Evolutionary conservation across 2,888 invertebrate species (phyloP).

Genomic region (Falcaria lacertinaria): DNA sequence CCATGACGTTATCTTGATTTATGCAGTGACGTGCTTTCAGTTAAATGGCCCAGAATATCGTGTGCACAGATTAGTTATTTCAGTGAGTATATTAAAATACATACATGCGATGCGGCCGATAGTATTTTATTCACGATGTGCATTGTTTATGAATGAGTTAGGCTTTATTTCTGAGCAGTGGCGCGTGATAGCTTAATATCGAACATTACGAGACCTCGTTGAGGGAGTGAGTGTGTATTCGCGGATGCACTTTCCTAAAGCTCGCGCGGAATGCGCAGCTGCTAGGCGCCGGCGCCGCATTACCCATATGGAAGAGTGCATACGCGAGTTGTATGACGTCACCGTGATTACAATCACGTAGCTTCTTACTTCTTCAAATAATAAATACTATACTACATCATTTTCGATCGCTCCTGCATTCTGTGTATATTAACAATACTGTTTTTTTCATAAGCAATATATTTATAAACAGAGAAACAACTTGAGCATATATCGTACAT

Average conservation of each 20-base stretch:
- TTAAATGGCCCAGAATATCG: constrained; percentile 39
- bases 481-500: too few relatives aligned
- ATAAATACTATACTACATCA: too few relatives aligned
- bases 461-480: too few relatives aligned
- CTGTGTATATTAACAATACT: too few relatives aligned
- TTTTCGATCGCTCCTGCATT: too few relatives aligned
- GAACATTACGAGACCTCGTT: constrained; percentile 40
- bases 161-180: constrained; percentile 58
- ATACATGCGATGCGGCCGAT: constrained; percentile 47
- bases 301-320: background rate
- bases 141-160: constrained; percentile 65
- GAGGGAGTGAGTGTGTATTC: constrained; percentile 51
- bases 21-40: constrained; percentile 50
- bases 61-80: constrained; percentile 49
- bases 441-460: too few relatives aligned
- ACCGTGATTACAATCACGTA: too few relatives aligned
- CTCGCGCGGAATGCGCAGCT: constrained; percentile 38
- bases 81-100: constrained; percentile 20
- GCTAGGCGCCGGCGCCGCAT: constrained; percentile 5
- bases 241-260: constrained; percentile 54
- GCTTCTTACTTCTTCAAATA: too few relatives aligned
- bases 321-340: too few relatives aligned
- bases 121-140: constrained; percentile 59
- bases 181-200: constrained; percentile 56
- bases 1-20: constrained; percentile 64